Evolutionary conservation across 2,113 vertebrate species (phyloP).

Genomic region (Lophochroa leadbeateri): DNA sequence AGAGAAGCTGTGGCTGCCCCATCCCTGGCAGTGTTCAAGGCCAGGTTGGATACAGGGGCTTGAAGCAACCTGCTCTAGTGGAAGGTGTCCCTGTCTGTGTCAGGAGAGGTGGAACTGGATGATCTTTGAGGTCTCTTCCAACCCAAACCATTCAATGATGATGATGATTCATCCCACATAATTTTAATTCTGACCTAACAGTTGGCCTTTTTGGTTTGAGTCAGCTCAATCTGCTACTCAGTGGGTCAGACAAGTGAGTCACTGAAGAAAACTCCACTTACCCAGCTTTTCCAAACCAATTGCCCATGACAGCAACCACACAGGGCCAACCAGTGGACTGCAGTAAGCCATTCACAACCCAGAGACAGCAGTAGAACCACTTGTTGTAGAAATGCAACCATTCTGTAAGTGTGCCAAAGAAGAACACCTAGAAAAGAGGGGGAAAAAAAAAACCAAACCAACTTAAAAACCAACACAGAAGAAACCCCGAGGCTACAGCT

Average conservation of each 20-base stretch:
- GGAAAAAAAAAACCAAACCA: neutral
- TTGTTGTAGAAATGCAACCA: slow-evolving; percentile 94
- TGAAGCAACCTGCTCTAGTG: neutral
- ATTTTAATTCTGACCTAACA: neutral
- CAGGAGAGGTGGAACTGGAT: neutral
- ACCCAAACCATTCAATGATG: neutral
- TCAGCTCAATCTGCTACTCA: neutral
- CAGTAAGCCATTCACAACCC: slow-evolving; percentile 92
- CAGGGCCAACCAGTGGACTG: slow-evolving; percentile 98
- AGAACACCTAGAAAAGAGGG: slow-evolving; percentile 9
- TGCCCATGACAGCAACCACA: slow-evolving; percentile 96
- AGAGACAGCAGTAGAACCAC: slow-evolving; percentile 89
- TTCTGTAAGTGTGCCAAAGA: slow-evolving; percentile 91
- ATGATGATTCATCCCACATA: neutral
- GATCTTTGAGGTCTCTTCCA: neutral
- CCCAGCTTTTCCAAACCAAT: slow-evolving; percentile 98
- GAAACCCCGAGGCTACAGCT: neutral
- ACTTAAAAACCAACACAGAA: neutral
- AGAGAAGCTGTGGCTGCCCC: neutral
- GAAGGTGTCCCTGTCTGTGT: neutral
- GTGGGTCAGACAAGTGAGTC: neutral
- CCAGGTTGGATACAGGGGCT: neutral
- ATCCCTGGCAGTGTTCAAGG: neutral
- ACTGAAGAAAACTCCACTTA: slow-evolving; percentile 56
- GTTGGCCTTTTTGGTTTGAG: neutral